Base-by-base conservation (phyloP, 2,797 vertebrate genomes). In the Lithobates pipiens region DNA sequence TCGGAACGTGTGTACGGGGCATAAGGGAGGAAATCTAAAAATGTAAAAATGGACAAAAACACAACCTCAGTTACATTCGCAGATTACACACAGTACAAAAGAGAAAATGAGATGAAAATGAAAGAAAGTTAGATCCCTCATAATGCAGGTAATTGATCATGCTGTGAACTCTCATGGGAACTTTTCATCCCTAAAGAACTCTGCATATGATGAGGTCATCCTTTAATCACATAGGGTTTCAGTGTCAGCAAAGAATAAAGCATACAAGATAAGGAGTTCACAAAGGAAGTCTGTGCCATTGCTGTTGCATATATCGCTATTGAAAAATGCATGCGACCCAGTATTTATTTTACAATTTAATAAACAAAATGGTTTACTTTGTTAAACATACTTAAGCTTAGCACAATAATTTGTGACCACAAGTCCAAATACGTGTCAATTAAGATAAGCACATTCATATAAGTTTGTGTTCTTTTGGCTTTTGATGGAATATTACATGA, bases 81-180 rank as follows among this genome's bases (percentile, higher is more conserved):
- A 71, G 69, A 71, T 34, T 39, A 9, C 69, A 71, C 21, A 23
- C 9, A 71, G 27, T 54, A 54, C 50, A 16, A 54, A 54, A 54
- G 50, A 54, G 5, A 54, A 54, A 54, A 18, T 21, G 50, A 70
- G 29, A 70, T 70, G 32, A 34, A 70, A 70, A 70, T 71, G 36
- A 71, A 71, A 29, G 32, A 71, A 71, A 39, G 36, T 39, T 29
- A 44, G 63, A 67, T 44, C 16, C 44, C 25, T 10, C 36, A 74
- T 46, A 77, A 77, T 77, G 32, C 54, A 61, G 61, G 34, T 57
- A 77, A 63, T 63, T 77, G 75, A 77, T 77, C 32, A 18, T 77
- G 29, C 61, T 77, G 54, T 63, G 75, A 77, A 23, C 29, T 61
- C 75, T 63, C 75, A 36, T 77, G 75, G 75, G 75, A 77, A 77